A percentile compares a stretch with the other conserved stretches of the same genome.
Evolutionary conservation across 2,797 vertebrate genomes (phyloP).

Genomic region (Gymnoscopelus microlampas): DNA sequence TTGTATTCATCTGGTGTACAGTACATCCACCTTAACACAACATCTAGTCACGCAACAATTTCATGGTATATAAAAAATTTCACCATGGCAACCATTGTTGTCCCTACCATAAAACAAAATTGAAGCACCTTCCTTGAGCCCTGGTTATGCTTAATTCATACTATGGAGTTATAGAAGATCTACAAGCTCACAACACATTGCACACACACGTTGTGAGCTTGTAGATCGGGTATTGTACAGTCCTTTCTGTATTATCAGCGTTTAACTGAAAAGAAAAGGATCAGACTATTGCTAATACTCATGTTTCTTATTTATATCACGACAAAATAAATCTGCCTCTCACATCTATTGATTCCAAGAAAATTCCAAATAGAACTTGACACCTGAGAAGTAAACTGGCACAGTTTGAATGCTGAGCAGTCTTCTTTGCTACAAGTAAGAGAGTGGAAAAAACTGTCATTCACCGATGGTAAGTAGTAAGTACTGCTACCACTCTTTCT

Average conservation of each 20-base stretch:
- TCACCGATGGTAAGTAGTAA: conserved; percentile 52
- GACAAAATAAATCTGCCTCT: conserved; percentile 43
- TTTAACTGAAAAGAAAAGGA: too few relatives aligned
- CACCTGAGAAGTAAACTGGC: conserved; percentile 78
- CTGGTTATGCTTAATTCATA: not conserved
- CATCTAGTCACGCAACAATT: conserved; percentile 18
- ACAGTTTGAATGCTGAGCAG: conserved; percentile 43
- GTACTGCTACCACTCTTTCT: conserved; percentile 55
- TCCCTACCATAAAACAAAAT: not conserved
- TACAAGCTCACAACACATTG: too few relatives aligned
- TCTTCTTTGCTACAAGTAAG: conserved; percentile 47
- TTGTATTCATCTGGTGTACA: too few relatives aligned
- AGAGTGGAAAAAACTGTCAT: conserved; percentile 27
- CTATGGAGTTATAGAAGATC: too few relatives aligned
- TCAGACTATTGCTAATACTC: too few relatives aligned
- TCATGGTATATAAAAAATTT: not conserved
- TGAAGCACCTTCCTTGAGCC: not conserved
- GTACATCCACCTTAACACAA: not conserved
- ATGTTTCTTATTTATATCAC: conserved; percentile 37
- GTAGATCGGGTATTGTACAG: too few relatives aligned
- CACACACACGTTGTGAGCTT: too few relatives aligned
- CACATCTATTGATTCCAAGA: conserved; percentile 39
- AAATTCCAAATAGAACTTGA: conserved; percentile 50
- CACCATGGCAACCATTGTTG: not conserved
- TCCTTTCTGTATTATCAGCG: too few relatives aligned